These are phyloP conservation scores for Mus spicilegus DNA, from an alignment of 2,113 vertebrate genomes.

Conservation along the genomic window DNA sequence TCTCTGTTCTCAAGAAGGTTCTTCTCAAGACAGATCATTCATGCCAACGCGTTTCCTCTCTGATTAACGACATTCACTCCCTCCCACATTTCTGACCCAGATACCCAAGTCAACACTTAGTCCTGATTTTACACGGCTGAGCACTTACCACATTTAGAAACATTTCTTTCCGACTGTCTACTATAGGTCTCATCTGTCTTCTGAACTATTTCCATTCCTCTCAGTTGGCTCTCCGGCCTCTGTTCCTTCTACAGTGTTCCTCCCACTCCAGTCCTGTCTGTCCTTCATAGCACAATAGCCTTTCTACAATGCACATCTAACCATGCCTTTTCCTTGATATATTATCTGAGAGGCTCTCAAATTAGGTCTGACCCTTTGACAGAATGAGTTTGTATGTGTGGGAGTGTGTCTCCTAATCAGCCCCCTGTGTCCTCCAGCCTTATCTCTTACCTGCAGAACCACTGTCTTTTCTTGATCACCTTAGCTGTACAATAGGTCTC, in stretches of 20 bases:
- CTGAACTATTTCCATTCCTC: neutral
- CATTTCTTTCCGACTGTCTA: neutral
- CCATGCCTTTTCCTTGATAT: neutral
- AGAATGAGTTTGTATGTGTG: neutral
- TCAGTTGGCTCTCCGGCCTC: neutral
- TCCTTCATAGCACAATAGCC: neutral
- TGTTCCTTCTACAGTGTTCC: neutral
- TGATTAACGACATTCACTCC: neutral
- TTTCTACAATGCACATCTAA: neutral
- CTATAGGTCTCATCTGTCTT: neutral
- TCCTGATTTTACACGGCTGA: neutral
- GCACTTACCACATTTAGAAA: neutral
- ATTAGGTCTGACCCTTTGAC: neutral
- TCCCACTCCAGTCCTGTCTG: neutral
- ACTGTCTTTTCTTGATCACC: neutral
- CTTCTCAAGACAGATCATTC: neutral
- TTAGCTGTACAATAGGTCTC: neutral
- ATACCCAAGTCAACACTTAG: neutral
- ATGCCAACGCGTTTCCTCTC: neutral
- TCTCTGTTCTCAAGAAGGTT: neutral
- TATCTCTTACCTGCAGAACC: neutral
- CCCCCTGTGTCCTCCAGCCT: neutral
- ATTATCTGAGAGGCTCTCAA: neutral
- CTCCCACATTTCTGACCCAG: neutral
- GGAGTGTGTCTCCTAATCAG: neutral